Base-by-base conservation (phyloP, 2,888 invertebrate genomes). In the Nomada hirtipes region DNA sequence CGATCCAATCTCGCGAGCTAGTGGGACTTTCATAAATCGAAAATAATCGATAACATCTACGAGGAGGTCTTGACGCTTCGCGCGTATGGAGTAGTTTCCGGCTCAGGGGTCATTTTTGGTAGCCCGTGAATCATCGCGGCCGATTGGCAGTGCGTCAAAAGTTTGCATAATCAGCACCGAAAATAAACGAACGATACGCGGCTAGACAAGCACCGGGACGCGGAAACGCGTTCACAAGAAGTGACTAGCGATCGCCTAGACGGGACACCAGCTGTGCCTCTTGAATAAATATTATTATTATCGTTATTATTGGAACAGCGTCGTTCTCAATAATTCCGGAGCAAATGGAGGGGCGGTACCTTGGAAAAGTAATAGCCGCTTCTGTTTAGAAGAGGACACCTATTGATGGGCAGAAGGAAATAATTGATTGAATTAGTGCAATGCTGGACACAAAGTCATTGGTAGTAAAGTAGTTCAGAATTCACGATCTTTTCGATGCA, bases 141-240 rank as follows among this genome's bases (percentile, higher is more conserved):
- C 72, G 67, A 74, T 69, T 87, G 87, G 86, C 87, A 80, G 42
- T 55, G 70, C 71, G 76, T 82, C 87, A 86, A 70, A 70, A 79
- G 82, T 87, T 87, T 87, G 86, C 82, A 88, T 85, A 88, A 87
- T 85, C 75, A 60, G 55, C 55, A 79, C 76, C 79, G 73, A 83
- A 76, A 88, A 88, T 86, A 88, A 85, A 81, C 74, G 79, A 70
- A 70, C 75, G 79, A 67, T 76, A 71, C 73, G 44, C 76, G 36
- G 53, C 59, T 55, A 72, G 79, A 76, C 55, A 72, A 36, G 29
- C 53, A 18, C 36, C 18, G 29, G 65, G 76, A 79, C 61, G 69
- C 71, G 74, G 74, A 83, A 86, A 76, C 70, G 50, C 42, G 71
- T 60, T 75, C 47, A 71, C 60, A 55, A 36, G 29, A 74, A 72